Base-by-base conservation (phyloP, 1,140 invertebrate genomes). In the Caenorhabditis latens region DNA sequence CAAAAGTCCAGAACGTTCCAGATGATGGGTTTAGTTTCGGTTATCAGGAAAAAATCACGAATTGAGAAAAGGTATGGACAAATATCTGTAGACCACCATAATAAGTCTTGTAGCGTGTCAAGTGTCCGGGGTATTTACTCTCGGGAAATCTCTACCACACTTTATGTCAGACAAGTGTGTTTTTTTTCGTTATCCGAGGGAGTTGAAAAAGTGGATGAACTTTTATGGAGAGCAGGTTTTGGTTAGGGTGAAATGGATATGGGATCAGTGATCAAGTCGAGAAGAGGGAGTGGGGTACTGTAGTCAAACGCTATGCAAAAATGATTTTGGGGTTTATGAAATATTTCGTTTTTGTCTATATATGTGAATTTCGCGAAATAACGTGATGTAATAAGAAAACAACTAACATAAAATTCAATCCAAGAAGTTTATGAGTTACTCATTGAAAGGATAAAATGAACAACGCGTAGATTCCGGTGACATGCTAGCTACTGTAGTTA, bases 41-140 rank as follows among this genome's bases (percentile, higher is more conserved):
- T 79, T 79, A 79, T 79, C 71, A 79, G 71, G 46, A 79, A 79
- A 50, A 79, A 79, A 79, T 79, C 71, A 79, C 71, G 71, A 79
- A 40, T 32, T 6, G 16, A 53, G 16, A 50, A 50, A 53, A 53
- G 46, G 40, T 13, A 24, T 24, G 14, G n/a, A 79, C 71, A 79
- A 79, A 79, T 79, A 79, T 14, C 11, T 79, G 14, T 48, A 79
- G 71, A 79, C 71, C 71, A 79, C 71, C 71, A 50, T 24, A 79
- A 79, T 79, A 79, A 79, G 46, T 11, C 71, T 79, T 50, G 71
- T 79, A 79, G 46, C 71, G 71, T 79, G 71, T 79, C 71, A 79
- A 79, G 71, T 79, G 71, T 71, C 65, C 46, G 42, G 16, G 71
- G 21, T 79, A 79, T 79, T 79, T 79, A 79, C 71, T 79, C 14